These are phyloP conservation scores for Formica exsecta DNA, from an alignment of 1,140 invertebrate genomes.

Conservation along the genomic window DNA sequence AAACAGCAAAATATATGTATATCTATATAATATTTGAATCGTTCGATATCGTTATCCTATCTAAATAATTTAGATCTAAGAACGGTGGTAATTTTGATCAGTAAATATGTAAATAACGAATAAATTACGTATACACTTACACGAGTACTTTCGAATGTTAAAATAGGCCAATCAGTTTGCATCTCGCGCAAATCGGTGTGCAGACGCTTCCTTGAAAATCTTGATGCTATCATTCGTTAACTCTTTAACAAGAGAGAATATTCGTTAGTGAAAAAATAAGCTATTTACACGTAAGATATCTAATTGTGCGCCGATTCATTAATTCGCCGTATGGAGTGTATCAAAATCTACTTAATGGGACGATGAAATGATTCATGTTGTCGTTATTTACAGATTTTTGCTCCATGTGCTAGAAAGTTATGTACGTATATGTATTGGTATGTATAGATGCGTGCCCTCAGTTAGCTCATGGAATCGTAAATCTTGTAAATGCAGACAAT, in stretches of 20 bases:
- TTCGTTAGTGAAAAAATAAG: conserved; percentile 85
- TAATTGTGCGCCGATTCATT: conserved; percentile 84
- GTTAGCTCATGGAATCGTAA: conserved; percentile 8
- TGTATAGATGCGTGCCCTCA: conserved; percentile 34
- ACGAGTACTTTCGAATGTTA: conserved; percentile 71
- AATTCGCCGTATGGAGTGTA: conserved; percentile 79
- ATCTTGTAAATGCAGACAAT: conserved; percentile 49
- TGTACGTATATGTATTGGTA: conserved; percentile 18
- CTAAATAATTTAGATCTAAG: neutral
- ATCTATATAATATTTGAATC: neutral
- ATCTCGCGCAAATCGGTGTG: conserved; percentile 29
- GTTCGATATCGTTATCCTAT: conserved; percentile 14
- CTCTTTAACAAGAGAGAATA: conserved; percentile 79
- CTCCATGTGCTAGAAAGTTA: neutral
- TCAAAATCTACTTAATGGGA: conserved; percentile 83
- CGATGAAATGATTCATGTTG: conserved; percentile 68
- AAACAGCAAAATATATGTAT: neutral
- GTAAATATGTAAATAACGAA: conserved; percentile 62
- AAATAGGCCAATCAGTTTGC: conserved; percentile 73
- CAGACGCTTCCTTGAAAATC: conserved; percentile 19
- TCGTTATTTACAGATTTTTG: conserved; percentile 66
- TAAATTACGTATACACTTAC: conserved; percentile 56
- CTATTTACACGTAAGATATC: conserved; percentile 85
- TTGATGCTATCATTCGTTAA: conserved; percentile 60
- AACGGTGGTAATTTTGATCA: conserved; percentile 25